Evolutionary conservation across 2,113 vertebrate species (phyloP), one percentile per base, ranked within the genome.

Genomic region (Poecilia latipinna): DNA sequence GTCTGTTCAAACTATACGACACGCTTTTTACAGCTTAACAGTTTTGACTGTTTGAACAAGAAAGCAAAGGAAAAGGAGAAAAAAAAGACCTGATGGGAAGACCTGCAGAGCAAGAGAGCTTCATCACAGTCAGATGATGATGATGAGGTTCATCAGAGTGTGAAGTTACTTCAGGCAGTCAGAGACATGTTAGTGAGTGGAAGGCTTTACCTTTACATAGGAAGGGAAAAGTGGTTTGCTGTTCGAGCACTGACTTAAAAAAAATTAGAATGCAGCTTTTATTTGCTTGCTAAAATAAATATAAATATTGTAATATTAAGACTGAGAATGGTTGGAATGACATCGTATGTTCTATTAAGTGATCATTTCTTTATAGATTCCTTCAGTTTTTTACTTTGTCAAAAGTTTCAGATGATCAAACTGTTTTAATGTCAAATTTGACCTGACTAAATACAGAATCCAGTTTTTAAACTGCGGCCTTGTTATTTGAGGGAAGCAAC

Each of bases 71-170:
- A 79, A 77, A 37, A 37, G 10, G 35, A 37, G 35, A 35, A 7
- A 8, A 8, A 37, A 37, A 37, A 37, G 35, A 37, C 35, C 35
- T 37, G 35, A 37, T 37, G 35, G 35, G 35, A 37, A 82, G 68
- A 84, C 61, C 84, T 78, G 68, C 82, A 79, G 83, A 86, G 66
- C 35, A 61, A 77, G 71, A 84, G 68, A 80, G 80, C 81, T 82
- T 89, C 84, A 89, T 85, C 82, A 81, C 72, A 86, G 84, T 65
- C 68, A 84, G 87, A 89, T 78, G 76, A 61, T 71, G 78, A 65
- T 82, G 82, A 37, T 37, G 35, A 37, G 12, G 35, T 79, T 86
- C 82, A 88, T 73, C 51, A 32, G 77, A 68, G 77, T 90, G 86
- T 93, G 76, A 44, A 83, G 80, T 78, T 80, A 85, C 85, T 77